phyloP scores from a whole-genome alignment of 2,888 invertebrate genomes.

The Polietes domitor region DNA sequence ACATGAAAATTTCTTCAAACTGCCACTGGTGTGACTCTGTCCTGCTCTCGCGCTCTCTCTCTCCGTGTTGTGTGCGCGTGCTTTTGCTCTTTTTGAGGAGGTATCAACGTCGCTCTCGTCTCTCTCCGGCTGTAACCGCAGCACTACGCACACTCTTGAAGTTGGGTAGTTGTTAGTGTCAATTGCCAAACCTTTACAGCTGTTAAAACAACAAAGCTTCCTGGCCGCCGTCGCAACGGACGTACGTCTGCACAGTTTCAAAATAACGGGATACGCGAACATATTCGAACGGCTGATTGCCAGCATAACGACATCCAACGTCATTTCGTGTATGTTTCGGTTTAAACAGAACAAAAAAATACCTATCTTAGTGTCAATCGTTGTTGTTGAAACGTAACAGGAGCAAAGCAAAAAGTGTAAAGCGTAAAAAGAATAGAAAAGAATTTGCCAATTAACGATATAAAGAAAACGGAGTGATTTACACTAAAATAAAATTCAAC shows the following conservation, averaged over 20 bases:
- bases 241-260: slow-evolving; percentile 50
- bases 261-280: slow-evolving; percentile 49
- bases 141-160: slow-evolving; percentile 45
- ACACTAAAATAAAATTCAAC: neutral
- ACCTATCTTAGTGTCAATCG: neutral
- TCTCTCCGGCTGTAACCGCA: neutral
- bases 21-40: neutral
- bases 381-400: neutral
- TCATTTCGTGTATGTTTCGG: slow-evolving; percentile 13
- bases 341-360: slow-evolving; percentile 11
- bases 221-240: neutral
- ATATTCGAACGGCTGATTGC: slow-evolving; percentile 43
- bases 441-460: slow-evolving; percentile 59
- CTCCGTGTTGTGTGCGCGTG: slow-evolving; percentile 4
- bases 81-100: neutral
- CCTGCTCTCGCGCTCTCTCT: neutral
- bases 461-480: slow-evolving; percentile 13
- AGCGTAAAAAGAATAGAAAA: neutral
- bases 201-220: slow-evolving; percentile 37
- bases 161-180: slow-evolving; percentile 15
- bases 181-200: slow-evolving; percentile 50
- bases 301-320: slow-evolving; percentile 3
- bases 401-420: too few relatives aligned
- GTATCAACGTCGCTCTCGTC: neutral
- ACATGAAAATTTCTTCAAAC: slow-evolving; percentile 26